A percentile compares a stretch with the other conserved stretches of the same genome.
These are phyloP conservation scores for Eptatretus burgeri DNA, from an alignment of 2,113 vertebrate genomes.

Conservation along the genomic window DNA sequence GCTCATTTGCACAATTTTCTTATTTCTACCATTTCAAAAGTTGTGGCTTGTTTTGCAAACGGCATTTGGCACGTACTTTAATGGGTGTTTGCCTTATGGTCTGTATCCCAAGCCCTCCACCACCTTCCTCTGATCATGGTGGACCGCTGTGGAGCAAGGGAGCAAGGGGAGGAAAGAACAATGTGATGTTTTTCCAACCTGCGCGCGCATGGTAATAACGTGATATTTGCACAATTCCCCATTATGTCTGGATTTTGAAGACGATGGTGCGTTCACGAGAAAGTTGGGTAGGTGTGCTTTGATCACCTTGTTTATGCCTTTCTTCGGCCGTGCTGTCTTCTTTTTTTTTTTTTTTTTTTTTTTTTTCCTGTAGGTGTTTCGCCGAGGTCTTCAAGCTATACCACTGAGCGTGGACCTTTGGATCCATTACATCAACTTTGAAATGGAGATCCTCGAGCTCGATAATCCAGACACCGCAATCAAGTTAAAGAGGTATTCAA, in stretches of 20 bases:
- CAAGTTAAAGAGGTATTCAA: slow-evolving; percentile 40
- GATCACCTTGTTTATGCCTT: no score
- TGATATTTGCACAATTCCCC: slow-evolving; percentile 53
- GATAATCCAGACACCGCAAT: slow-evolving; percentile 38
- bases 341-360: slow-evolving; percentile 13
- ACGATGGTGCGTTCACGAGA: no score
- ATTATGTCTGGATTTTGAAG: slow-evolving; percentile 17
- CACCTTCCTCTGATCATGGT: slow-evolving; percentile 46
- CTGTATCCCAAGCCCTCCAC: slow-evolving; percentile 29
- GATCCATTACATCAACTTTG: slow-evolving; percentile 84
- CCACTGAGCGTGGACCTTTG: slow-evolving; percentile 93
- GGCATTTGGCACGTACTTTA: slow-evolving; percentile 15
- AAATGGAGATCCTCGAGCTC: slow-evolving; percentile 66
- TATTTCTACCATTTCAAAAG: no score
- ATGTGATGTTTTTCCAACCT: slow-evolving; percentile 57
- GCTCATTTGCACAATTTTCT: no score
- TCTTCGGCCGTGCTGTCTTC: no score
- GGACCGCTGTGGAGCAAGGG: slow-evolving; percentile 41
- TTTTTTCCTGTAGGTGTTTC: slow-evolving; percentile 53
- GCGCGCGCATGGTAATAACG: slow-evolving; percentile 58
- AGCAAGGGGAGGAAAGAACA: slow-evolving; percentile 54
- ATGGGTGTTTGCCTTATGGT: slow-evolving; percentile 58
- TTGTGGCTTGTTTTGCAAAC: no score
- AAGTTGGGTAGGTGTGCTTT: no score
- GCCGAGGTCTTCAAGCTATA: slow-evolving; percentile 76